Base-by-base conservation (phyloP, 2,888 invertebrate species). In the Morpho deidamia region DNA sequence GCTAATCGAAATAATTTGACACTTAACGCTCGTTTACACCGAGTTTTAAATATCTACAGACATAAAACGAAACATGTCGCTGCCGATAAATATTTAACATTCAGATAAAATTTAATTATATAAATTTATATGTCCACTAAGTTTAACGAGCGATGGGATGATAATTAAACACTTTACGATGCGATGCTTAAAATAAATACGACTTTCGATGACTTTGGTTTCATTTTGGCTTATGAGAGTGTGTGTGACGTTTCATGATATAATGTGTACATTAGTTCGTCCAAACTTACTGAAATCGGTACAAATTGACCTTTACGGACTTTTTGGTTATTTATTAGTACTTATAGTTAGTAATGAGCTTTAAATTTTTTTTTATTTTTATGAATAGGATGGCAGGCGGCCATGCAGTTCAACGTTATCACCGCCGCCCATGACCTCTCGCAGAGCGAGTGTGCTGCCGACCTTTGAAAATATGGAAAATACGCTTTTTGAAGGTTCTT, bases 111-210 rank as follows among this genome's bases (percentile, higher is more conserved):
- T 58, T 56, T 51, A 50, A 56, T 49, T 53, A 46, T 47, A 42
- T 23, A 56, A 56, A 60, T 60, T 58, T 58, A 58, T 55, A 54
- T 45, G 41, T 52, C 38, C 38, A 57, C 50, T 59, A 51, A 50
- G 40, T 53, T 58, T 53, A 52, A 60, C 44, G 55, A 55, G 46
- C 53, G 48, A 51, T 14, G 45, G 41, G 41, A 32, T 35, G 55
- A 39, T 58, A 52, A 72, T 75, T 71, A 73, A 71, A 69, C 69
- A 70, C 70, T 74, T 72, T 70, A 68, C 23, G 23, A 23, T 23
- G 23, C 23, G 23, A 23, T 23, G 23, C 23, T 23, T 23, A 23
- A 23, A 23, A 23, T 23, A 23, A 23, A 23, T 23, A 23, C 67
- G 61, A 56, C 62, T 60, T 55, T 56, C 52, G 60, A 61, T 59